Conservation (phyloP, 2,888 invertebrate genomes). For the Synergus laeviventris region DNA sequence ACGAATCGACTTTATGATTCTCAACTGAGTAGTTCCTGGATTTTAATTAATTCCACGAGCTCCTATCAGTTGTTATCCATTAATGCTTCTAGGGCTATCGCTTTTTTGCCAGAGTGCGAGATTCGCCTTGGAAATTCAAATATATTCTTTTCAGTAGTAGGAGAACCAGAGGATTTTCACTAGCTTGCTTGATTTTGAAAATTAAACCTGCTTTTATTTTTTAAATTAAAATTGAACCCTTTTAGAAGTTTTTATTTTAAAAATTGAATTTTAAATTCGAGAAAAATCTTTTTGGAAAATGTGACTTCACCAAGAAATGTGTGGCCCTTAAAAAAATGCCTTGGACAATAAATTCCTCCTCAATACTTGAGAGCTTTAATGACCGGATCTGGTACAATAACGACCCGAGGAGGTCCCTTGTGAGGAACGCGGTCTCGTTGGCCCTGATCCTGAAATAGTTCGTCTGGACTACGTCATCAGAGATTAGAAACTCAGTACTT, state of each 20-base stretch:
- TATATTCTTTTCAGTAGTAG: not conserved
- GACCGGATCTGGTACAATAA: conserved; percentile 35
- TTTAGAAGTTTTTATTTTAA: not conserved
- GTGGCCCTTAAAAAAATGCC: not conserved
- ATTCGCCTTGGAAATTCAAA: conserved; percentile 9
- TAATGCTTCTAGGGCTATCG: conserved; percentile 65
- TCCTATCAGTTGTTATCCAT: conserved; percentile 68
- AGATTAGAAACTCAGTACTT: conserved; percentile 50
- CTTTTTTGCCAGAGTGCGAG: conserved; percentile 60
- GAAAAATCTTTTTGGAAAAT: not conserved
- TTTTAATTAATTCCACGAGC: conserved; percentile 62
- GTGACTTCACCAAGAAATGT: not conserved
- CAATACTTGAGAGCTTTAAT: conserved; percentile 21
- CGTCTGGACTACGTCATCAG: conserved; percentile 50
- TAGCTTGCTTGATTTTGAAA: too few species aligned
- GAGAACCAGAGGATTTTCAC: not conserved
- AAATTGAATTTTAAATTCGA: not conserved
- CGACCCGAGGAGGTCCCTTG: conserved; percentile 27
- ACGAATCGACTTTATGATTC: not conserved
- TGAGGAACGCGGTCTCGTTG: conserved; percentile 19
- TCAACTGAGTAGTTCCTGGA: conserved; percentile 36
- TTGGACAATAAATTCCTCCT: conserved; percentile 18
- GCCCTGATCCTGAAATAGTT: conserved; percentile 52
- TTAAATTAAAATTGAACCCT: too few species aligned
- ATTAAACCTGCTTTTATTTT: too few species aligned